Evolutionary conservation across 2,888 invertebrate species (phyloP).

Genomic region (Epirrita christyi): DNA sequence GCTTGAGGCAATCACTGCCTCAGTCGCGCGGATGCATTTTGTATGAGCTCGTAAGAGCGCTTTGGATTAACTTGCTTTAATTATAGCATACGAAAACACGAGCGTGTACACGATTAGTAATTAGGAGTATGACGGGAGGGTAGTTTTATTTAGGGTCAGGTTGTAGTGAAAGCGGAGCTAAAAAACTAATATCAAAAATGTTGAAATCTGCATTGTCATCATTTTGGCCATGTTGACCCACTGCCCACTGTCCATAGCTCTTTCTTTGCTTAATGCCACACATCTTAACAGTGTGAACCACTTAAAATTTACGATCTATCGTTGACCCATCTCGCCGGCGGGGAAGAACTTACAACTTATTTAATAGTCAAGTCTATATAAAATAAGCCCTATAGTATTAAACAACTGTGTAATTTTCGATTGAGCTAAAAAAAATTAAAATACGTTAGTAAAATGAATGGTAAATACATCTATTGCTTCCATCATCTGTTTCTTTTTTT

Average conservation of each 20-base stretch:
- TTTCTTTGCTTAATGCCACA: no score
- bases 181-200: background rate
- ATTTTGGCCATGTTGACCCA: background rate
- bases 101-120: slow-evolving; percentile 79
- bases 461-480: no score
- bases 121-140: slow-evolving; percentile 60
- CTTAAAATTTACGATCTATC: no score
- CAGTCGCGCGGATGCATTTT: slow-evolving; percentile 67
- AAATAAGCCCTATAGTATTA: no score
- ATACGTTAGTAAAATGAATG: no score
- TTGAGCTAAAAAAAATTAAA: no score
- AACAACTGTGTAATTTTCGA: no score
- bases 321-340: no score
- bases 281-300: no score
- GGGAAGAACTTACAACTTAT: no score
- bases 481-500: no score
- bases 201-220: background rate
- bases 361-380: no score
- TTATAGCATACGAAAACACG: slow-evolving; percentile 76
- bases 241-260: background rate
- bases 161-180: slow-evolving; percentile 29
- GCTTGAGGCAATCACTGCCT: slow-evolving; percentile 41
- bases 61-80: slow-evolving; percentile 79
- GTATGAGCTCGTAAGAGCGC: slow-evolving; percentile 68
- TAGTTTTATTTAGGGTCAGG: slow-evolving; percentile 36